A percentile compares a stretch with the other conserved stretches of the same genome.
Evolutionary conservation across 2,888 invertebrate genomes (phyloP).

Genomic region (Callyntrura guangdongensis): DNA sequence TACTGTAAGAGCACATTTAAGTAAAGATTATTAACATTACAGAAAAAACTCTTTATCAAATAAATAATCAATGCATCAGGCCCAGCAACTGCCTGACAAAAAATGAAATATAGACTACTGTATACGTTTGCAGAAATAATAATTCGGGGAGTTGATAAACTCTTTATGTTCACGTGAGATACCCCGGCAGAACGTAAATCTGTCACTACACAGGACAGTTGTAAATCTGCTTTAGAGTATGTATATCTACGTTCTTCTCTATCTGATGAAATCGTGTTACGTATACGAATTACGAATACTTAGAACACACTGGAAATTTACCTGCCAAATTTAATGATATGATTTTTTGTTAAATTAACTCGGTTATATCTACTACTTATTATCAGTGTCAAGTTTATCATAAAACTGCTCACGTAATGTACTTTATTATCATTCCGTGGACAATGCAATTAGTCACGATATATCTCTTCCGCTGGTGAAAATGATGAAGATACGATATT

Average conservation of each 20-base stretch:
- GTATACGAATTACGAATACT: neutral
- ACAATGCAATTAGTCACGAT: constrained; percentile 23
- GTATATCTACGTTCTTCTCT: neutral
- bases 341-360: constrained; percentile 3
- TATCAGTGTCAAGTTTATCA: constrained; percentile 52
- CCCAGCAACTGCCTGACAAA: neutral
- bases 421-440: neutral
- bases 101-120: constrained; percentile 1
- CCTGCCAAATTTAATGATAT: neutral
- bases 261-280: neutral
- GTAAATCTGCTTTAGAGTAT: neutral
- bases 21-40: neutral
- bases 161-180: constrained; percentile 10
- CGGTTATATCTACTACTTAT: constrained; percentile 11
- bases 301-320: constrained; percentile 14
- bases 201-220: neutral
- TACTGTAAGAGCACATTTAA: neutral
- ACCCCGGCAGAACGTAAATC: neutral
- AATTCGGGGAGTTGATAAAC: neutral
- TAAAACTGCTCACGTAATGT: constrained; percentile 54
- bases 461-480: constrained; percentile 7
- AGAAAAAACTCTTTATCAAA: constrained; percentile 2
- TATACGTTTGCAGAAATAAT: neutral
- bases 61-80: no score
- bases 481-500: neutral